Base-by-base conservation (phyloP, 2,888 invertebrate genomes). In the Acleris cristana region DNA sequence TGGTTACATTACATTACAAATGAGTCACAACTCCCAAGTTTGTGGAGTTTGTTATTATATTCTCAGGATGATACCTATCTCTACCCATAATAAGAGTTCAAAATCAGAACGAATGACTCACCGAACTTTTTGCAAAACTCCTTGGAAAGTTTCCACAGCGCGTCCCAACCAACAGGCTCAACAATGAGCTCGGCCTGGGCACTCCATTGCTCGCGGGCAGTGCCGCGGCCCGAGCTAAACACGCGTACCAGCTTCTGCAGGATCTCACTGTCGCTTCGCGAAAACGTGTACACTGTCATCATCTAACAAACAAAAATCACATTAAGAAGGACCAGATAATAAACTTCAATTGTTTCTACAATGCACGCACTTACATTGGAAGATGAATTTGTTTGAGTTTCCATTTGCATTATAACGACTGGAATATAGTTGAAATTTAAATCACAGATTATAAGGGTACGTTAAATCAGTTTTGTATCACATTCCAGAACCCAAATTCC, bases 141-240 rank as follows among this genome's bases (percentile, higher is more conserved):
- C 63, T 95, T 93, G 0, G 95, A 94, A 10, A 96, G 92, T 82
- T 95, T 95, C 96, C 96, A 96, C 10, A 96, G 75, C 0, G 95
- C 95, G 75, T 95, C 95, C 96, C 96, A 96, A 0, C 95, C 96
- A 0, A 93, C 93, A 0, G 95, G 94, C 74, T 96, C 95, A 2
- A 95, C 84, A 0, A 94, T 84, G 34, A 95, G 76, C 75, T 95
- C 95, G 0, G 93, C 92, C 49, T 91, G 88, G 57, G 87, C 73
- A 54, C 82, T 83, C 92, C 93, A 93, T 69, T 92, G 92, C 65
- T 92, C 92, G 0, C 83, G 80, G 2, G 88, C 86, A 0, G 88
- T 88, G 5, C 89, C 87, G 0, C 86, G 81, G 0, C 87, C 87
- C 0, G 85, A 80, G 68, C 83, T 86, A 71, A 91, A 89, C 44